Conservation (phyloP, 2,113 vertebrate genomes). For the Passer domesticus region DNA sequence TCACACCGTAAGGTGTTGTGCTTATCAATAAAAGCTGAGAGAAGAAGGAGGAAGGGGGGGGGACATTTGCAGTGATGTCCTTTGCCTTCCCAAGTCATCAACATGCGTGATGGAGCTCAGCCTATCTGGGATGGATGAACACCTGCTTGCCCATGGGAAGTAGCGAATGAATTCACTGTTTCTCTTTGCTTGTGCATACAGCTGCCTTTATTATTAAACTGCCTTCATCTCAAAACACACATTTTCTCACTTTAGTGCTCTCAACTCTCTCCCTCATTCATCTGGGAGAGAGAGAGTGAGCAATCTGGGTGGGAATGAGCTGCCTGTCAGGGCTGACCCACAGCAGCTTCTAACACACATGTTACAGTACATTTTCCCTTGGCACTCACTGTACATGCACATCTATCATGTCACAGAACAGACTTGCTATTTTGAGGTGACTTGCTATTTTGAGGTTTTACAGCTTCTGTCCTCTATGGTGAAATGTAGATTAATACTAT, state of each 20-base stretch:
- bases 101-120: rapidly evolving
- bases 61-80: rapidly evolving
- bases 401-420: background rate
- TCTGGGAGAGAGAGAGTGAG: background rate
- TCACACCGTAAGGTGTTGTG: background rate
- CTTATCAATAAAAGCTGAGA: background rate
- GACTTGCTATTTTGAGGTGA: too few species aligned
- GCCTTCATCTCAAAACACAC: background rate
- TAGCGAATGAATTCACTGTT: rapidly evolving
- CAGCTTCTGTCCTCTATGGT: background rate
- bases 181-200: background rate
- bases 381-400: background rate
- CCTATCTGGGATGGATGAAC: background rate
- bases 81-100: background rate
- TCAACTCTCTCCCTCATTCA: background rate
- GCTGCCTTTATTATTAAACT: background rate
- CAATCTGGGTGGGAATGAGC: background rate
- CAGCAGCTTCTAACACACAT: background rate
- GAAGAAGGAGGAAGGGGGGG: too few species aligned
- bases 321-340: background rate
- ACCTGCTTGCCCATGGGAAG: background rate
- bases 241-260: background rate
- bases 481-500: background rate
- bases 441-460: background rate
- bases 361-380: background rate